phyloP scores from a whole-genome alignment of 1,140 invertebrate genomes.

The Neotoxoptera formosana region DNA sequence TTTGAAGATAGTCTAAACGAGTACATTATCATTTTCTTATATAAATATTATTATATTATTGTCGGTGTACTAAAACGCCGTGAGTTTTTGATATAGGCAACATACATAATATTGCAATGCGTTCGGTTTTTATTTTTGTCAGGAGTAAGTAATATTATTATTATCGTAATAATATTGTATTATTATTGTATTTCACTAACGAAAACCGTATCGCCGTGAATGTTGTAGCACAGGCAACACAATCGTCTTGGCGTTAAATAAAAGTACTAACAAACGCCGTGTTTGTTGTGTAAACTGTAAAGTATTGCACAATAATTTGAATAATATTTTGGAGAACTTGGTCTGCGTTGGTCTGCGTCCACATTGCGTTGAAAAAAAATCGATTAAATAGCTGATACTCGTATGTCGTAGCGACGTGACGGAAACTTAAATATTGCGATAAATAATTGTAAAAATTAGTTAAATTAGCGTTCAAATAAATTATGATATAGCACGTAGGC shows the following conservation, averaged over 20 bases:
- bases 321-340: background rate
- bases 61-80: background rate
- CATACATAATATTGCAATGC: background rate
- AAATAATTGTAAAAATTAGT: background rate
- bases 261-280: background rate
- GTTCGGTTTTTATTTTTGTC: background rate
- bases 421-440: background rate
- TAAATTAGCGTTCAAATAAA: background rate
- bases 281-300: background rate
- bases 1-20: background rate
- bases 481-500: too few relatives aligned
- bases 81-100: background rate
- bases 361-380: background rate
- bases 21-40: background rate
- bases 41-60: background rate
- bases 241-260: background rate
- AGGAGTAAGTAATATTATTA: too few relatives aligned
- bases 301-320: background rate
- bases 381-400: background rate
- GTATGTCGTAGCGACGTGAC: too few relatives aligned
- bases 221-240: background rate
- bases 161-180: too few relatives aligned
- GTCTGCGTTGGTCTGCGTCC: too few relatives aligned
- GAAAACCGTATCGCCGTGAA: background rate
- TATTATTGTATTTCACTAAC: background rate